These are phyloP conservation scores for Fragum whitleyi DNA, from an alignment of 2,888 invertebrate species.

Conservation along the genomic window DNA sequence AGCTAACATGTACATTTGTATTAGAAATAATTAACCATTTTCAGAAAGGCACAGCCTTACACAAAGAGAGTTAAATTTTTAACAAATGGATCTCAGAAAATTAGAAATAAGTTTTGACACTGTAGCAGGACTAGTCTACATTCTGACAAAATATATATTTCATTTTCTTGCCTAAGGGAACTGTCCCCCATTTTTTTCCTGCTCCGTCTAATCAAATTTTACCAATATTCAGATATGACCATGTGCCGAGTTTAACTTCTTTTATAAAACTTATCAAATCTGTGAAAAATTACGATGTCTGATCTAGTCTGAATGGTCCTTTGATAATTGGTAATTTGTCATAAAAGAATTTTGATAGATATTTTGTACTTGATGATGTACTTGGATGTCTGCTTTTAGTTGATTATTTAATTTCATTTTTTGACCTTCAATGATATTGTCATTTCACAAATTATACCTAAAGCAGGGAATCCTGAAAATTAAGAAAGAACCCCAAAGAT, in stretches of 20 bases:
- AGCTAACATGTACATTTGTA: too few relatives aligned
- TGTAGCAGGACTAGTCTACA: not conserved
- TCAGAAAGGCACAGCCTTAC: too few relatives aligned
- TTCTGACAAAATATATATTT: slow-evolving; percentile 22
- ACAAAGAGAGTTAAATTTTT: too few relatives aligned
- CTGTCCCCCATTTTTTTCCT: slow-evolving; percentile 9
- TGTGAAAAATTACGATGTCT: slow-evolving; percentile 6
- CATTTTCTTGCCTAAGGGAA: slow-evolving; percentile 1
- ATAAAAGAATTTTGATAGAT: slow-evolving; percentile 7
- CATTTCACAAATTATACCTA: too few relatives aligned
- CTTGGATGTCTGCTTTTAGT: not conserved
- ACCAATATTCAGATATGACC: slow-evolving; percentile 18
- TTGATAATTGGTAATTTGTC: slow-evolving; percentile 14
- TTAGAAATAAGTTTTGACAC: not conserved
- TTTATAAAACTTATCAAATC: slow-evolving; percentile 16
- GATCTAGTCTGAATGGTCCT: slow-evolving; percentile 11
- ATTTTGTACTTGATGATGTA: not conserved
- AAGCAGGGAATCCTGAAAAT: too few relatives aligned
- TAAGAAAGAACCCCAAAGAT: too few relatives aligned
- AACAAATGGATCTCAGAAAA: too few relatives aligned
- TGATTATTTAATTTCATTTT: not conserved
- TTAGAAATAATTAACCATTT: too few relatives aligned
- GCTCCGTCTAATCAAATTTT: slow-evolving; percentile 5
- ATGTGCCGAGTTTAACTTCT: slow-evolving; percentile 11
- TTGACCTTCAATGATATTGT: too few relatives aligned